Evolutionary conservation across 2,888 invertebrate genomes (phyloP).

Genomic region (Agrotis clavis): DNA sequence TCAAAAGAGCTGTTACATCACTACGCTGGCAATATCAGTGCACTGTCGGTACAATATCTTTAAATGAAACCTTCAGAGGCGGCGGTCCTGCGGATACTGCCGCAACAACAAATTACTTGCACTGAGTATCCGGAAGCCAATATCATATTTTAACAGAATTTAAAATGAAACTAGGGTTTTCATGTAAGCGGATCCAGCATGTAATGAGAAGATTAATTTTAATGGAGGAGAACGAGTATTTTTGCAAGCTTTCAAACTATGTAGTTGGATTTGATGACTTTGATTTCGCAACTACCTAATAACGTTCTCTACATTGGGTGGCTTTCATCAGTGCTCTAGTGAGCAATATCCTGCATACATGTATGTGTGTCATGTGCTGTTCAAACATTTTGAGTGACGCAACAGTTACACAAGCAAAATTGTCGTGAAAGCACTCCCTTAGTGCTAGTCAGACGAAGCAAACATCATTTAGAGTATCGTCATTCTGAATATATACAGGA

Average conservation of each 20-base stretch:
- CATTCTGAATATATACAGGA: conserved; percentile 38
- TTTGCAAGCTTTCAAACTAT: conserved; percentile 45
- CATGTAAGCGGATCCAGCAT: conserved; percentile 17
- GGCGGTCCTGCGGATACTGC: conserved; percentile 64
- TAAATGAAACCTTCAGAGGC: conserved; percentile 73
- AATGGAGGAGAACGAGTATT: conserved; percentile 13
- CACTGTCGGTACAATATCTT: conserved; percentile 70
- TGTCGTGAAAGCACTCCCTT: conserved; percentile 43
- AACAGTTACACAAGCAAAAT: conserved; percentile 43
- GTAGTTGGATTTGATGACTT: conserved; percentile 44
- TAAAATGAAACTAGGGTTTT: conserved; percentile 39
- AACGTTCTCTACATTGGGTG: conserved; percentile 38
- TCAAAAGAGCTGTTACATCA: conserved; percentile 53
- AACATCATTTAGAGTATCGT: conserved; percentile 44
- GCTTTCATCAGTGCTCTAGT: conserved; percentile 47
- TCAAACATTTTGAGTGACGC: conserved; percentile 43
- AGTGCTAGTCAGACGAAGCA: conserved; percentile 15
- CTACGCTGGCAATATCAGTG: conserved; percentile 52
- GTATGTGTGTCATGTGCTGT: conserved; percentile 29
- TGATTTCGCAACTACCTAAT: conserved; percentile 49
- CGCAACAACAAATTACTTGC: conserved; percentile 72
- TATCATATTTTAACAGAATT: conserved; percentile 44
- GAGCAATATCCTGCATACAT: conserved; percentile 52
- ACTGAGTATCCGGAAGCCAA: conserved; percentile 38
- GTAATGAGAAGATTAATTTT: conserved; percentile 33